Conservation (phyloP, 2,113 vertebrate species). For the Cygnus buccinator region DNA sequence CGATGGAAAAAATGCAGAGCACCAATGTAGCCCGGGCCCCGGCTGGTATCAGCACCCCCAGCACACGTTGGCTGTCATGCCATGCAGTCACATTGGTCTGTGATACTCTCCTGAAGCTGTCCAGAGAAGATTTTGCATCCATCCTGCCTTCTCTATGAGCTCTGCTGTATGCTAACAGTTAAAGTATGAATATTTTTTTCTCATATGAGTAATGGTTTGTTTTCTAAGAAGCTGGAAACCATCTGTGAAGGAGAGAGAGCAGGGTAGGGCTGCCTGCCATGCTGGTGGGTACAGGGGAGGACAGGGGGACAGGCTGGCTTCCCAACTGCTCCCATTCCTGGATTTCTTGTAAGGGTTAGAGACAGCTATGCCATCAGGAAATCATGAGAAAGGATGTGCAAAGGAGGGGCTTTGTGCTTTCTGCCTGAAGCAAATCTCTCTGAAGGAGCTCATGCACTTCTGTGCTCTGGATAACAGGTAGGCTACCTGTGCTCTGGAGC, state of each 20-base stretch:
- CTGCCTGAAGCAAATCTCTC: neutral
- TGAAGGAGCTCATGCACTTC: accelerated
- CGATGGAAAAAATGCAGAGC: neutral
- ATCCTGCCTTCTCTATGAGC: neutral
- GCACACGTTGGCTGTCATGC: neutral
- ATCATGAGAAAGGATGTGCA: no score
- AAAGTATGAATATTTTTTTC: neutral
- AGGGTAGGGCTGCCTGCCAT: neutral
- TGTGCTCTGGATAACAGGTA: neutral
- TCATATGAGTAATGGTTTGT: neutral
- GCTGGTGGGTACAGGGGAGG: no score
- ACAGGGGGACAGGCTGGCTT: neutral
- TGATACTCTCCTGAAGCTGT: neutral
- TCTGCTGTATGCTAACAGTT: neutral
- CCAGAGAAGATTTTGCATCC: neutral
- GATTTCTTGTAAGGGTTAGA: neutral
- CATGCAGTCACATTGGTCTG: neutral
- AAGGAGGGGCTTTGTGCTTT: neutral
- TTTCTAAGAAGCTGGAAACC: neutral
- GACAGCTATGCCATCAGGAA: no score
- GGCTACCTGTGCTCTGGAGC: neutral
- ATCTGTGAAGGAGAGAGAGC: neutral
- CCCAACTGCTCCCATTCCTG: neutral
- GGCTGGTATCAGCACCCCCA: neutral
- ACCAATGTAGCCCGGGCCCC: neutral